phyloP scores from a whole-genome alignment of 2,888 invertebrate genomes.

The Sarcophaga subvicina region DNA sequence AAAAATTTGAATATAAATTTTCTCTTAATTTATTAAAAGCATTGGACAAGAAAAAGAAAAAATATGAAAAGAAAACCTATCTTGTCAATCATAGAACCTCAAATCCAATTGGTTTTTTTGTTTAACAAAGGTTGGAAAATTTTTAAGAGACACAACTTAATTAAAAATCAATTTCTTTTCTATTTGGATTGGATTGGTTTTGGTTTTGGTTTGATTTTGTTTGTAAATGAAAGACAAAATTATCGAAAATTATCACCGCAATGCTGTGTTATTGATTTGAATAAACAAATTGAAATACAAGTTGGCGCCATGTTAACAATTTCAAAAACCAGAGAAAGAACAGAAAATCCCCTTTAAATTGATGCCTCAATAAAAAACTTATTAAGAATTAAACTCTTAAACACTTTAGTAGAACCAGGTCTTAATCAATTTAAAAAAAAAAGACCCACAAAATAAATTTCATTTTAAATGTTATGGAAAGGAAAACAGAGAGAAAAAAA shows the following conservation, averaged over 20 bases:
- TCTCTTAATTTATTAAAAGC: background rate
- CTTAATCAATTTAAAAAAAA: constrained; percentile 20
- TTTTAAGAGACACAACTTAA: constrained; percentile 61
- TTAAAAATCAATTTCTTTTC: constrained; percentile 58
- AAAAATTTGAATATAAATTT: constrained; percentile 27
- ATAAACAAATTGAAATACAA: constrained; percentile 1
- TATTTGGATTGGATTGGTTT: too few species aligned
- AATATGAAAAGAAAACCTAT: background rate
- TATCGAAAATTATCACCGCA: background rate
- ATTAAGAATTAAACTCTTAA: constrained; percentile 18
- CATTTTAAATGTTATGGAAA: background rate
- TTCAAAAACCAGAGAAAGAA: background rate
- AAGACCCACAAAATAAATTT: background rate
- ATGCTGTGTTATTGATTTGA: background rate
- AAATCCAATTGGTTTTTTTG: background rate
- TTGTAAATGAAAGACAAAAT: background rate
- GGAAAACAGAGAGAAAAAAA: too few species aligned
- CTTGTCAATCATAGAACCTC: background rate
- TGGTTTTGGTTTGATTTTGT: too few species aligned
- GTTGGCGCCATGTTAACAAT: constrained; percentile 25
- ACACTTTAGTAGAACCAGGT: constrained; percentile 33
- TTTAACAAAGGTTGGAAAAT: background rate
- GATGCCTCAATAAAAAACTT: constrained; percentile 32
- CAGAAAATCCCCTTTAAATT: background rate
- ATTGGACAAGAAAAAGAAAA: background rate